Conservation (phyloP, 2,113 vertebrate species). For the Triplophysa rosa region DNA sequence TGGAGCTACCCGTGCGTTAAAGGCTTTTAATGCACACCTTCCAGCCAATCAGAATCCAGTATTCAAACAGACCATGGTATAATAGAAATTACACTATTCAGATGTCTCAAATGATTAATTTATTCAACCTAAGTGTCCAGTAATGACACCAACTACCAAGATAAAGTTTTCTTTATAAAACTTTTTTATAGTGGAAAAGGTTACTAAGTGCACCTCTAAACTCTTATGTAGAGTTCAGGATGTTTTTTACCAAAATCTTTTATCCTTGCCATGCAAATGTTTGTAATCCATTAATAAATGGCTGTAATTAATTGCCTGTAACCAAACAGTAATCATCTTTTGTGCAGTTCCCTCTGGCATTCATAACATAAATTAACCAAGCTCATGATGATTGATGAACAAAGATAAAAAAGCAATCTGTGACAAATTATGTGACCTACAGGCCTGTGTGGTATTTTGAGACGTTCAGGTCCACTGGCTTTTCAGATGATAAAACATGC, state of each 20-base stretch:
- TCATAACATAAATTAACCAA: conserved; percentile 5
- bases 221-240: neutral
- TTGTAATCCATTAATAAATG: conserved; percentile 20
- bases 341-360: neutral
- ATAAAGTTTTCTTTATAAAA: neutral
- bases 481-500: conserved; percentile 28
- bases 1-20: no score
- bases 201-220: neutral
- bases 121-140: no score
- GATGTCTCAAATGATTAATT: no score
- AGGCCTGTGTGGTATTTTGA: conserved; percentile 24
- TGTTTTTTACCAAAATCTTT: neutral
- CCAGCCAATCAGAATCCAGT: no score
- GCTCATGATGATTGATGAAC: conserved; percentile 24
- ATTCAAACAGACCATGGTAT: no score
- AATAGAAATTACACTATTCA: no score
- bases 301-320: neutral
- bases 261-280: conserved; percentile 1
- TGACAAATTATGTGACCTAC: conserved; percentile 33
- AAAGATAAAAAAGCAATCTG: conserved; percentile 31
- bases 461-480: conserved; percentile 35
- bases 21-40: no score
- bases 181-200: neutral
- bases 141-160: no score
- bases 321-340: conserved; percentile 6